Base-by-base conservation (phyloP, 2,797 vertebrate species). In the Alectoris magna region DNA sequence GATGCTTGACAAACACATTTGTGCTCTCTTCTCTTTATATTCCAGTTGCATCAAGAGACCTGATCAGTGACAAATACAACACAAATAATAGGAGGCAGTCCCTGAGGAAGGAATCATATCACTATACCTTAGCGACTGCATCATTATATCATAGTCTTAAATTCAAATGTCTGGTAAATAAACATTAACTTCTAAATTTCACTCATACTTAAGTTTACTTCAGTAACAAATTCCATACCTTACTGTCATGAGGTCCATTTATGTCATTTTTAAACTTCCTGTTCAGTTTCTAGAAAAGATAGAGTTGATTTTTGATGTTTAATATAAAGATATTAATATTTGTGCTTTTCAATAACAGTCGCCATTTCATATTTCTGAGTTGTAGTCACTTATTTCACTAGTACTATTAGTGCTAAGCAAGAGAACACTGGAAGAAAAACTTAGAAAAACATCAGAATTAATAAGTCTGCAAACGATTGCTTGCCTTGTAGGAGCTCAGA, bases 391-490 rank as follows among this genome's bases (percentile, higher is more conserved):
- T 41, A 60, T 89, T 96, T 75, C 29, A 90, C 10, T 73, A 70
- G 26, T 38, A 64, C 17, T 82, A 34, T 72, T 82, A 84, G 31
- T 93, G 10, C 4, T 84, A 90, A 86, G 6, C 24, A 80, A 48
- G 15, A 36, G 26, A 85, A 89, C 53, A 64, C 9, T 3, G 23
- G 34, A 60, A 44, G 63, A 69, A 55, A 82, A 77, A 6, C 11
- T 55, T 41, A 41, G 43, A 72, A 91, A 88, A 89, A 63, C 88
- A n/a, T 89, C 41, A 51, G 34, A 64, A 85, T 84, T 90, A 84
- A 82, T 88, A 83, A 87, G 48, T 75, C 91, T 85, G 58, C 36
- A 96, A 90, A 92, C 75, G 12, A 77, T 58, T 85, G 48, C 24
- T 73, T 87, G 76, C 70, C 71, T 91, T 88, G 44, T 29, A 95